Evolutionary conservation across 1,140 invertebrate species (phyloP), one percentile per base, ranked within the genome.

Genomic region (Papilio machaon): DNA sequence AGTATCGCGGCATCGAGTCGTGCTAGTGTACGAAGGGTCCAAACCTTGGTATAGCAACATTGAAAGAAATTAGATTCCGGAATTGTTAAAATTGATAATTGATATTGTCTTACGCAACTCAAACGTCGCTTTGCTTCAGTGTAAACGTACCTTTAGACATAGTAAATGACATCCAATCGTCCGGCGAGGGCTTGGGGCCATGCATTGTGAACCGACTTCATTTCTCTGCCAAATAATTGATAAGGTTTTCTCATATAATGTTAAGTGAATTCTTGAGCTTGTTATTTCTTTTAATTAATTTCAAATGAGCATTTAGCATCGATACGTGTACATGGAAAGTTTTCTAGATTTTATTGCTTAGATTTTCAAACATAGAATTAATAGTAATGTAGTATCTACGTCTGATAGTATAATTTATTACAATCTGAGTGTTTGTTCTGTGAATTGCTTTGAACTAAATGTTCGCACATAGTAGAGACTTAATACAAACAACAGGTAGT

Each of bases 401-500:
- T 43, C 38, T 43, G 38, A 43, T 43, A 43, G 38, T 43, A 43
- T 43, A 43, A 52, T 52, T 58, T 58, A 58, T 58, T 64, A 60
- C 17, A 64, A 64, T 4, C 23, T 64, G 19, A 64, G 23, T 64
- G 19, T 23, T 19, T 23, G 60, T 64, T 15, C 10, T 64, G 23
- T 13, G 4, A 30, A 64, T 35, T 64, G 19, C 60, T 64, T 35
- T 64, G 60, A 30, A 15, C 19, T 35, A 35, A 11, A 35, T 38
- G 23, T 70, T 70, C 64, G 23, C 35, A 11, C 13, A 7, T 30
- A 70, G 30, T 38, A 35, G 30, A 8, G 60, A 70, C 64, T 70
- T 70, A 70, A 70, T 35, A 70, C 30, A 38, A 64, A 64, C 60
- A 70, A 70, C 64, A 70, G 30, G 64, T 70, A 35, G 64, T 67